phyloP scores from a whole-genome alignment of 2,888 invertebrate genomes.

The Myopa tessellatipennis region DNA sequence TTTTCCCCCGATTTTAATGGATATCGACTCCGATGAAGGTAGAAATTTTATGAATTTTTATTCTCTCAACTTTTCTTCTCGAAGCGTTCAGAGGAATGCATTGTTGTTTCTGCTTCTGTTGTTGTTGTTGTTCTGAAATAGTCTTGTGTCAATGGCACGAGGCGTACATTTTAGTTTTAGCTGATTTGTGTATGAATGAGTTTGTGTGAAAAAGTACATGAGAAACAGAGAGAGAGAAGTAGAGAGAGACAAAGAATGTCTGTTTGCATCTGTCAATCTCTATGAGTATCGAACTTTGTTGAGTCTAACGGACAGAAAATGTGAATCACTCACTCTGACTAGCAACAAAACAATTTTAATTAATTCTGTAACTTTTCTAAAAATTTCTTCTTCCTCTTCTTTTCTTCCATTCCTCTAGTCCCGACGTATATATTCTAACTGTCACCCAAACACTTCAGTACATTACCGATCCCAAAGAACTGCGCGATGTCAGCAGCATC shows the following conservation, averaged over 20 bases:
- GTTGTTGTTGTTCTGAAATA: not conserved
- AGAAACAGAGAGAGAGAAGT: no score
- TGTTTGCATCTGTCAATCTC: no score
- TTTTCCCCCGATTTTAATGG: not conserved
- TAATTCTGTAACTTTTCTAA: not conserved
- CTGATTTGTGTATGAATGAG: no score
- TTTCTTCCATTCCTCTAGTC: slow-evolving; percentile 69
- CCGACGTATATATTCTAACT: slow-evolving; percentile 89
- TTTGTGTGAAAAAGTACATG: no score
- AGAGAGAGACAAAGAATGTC: no score
- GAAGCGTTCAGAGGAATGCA: not conserved
- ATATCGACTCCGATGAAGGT: not conserved
- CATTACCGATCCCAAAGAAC: slow-evolving; percentile 86
- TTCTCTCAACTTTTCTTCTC: slow-evolving; percentile 19
- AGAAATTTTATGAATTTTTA: slow-evolving; percentile 11
- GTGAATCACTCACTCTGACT: no score
- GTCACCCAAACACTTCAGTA: slow-evolving; percentile 89
- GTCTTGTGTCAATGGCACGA: no score
- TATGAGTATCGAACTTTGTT: no score
- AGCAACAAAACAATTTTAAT: not conserved
- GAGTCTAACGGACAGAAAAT: no score
- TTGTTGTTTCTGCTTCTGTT: not conserved
- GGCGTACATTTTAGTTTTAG: no score
- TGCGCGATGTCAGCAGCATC: slow-evolving; percentile 76
- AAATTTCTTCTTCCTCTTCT: not conserved